These are phyloP conservation scores for Tringa solitaria DNA, from an alignment of 2,113 vertebrate species.

Conservation along the genomic window DNA sequence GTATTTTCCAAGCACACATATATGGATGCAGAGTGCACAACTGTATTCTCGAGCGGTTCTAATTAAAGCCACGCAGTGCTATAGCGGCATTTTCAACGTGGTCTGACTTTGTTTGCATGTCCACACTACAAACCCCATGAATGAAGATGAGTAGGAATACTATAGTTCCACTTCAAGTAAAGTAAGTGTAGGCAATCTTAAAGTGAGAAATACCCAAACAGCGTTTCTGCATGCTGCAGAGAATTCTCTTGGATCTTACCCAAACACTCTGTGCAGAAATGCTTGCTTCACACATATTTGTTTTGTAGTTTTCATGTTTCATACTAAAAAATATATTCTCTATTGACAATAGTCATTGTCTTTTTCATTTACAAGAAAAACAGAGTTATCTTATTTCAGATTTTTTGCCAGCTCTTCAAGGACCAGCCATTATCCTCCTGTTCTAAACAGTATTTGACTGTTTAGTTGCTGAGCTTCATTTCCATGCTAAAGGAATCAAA, in stretches of 20 bases:
- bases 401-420: background rate
- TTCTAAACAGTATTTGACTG: background rate
- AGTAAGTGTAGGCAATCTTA: background rate
- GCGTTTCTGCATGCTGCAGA: background rate
- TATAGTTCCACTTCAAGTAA: background rate
- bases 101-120: background rate
- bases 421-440: background rate
- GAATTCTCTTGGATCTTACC: background rate
- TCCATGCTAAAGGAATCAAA: slow-evolving; percentile 25
- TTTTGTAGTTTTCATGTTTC: background rate
- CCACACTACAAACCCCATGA: background rate
- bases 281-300: background rate
- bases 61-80: background rate
- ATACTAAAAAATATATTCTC: background rate
- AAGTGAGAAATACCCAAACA: background rate
- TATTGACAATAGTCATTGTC: background rate
- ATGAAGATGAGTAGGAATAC: background rate
- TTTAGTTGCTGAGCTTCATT: slow-evolving; percentile 47
- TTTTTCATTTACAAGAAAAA: slow-evolving; percentile 14
- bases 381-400: background rate
- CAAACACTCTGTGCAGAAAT: background rate
- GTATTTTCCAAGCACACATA: background rate
- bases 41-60: background rate
- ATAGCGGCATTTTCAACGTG: background rate
- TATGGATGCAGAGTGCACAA: background rate